A percentile compares a stretch with the other conserved stretches of the same genome.
These are phyloP conservation scores for Syngnathus scovelli DNA, from an alignment of 2,113 vertebrate species.

Conservation along the genomic window DNA sequence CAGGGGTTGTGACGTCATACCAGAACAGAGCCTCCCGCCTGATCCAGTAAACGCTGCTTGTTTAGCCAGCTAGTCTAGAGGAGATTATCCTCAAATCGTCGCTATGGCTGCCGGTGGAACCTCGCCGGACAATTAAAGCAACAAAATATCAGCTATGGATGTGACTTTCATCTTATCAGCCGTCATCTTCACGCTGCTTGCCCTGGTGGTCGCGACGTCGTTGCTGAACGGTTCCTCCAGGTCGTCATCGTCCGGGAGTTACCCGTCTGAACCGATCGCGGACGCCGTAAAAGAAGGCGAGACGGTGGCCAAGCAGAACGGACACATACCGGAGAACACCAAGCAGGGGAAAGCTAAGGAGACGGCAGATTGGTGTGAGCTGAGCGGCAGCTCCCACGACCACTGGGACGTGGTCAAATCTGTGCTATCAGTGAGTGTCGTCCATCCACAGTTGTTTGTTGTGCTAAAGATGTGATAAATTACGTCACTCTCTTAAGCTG, in stretches of 20 bases:
- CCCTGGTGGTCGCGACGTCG: constrained; percentile 58
- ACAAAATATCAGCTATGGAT: constrained; percentile 18
- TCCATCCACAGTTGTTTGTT: not conserved
- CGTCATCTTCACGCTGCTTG: constrained; percentile 60
- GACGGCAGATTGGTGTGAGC: constrained; percentile 48
- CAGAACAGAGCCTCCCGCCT: constrained; percentile 10
- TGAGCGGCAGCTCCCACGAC: constrained; percentile 57
- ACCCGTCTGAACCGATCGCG: constrained; percentile 14
- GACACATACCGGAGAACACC: constrained; percentile 17
- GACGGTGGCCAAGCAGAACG: constrained; percentile 31
- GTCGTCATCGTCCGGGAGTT: constrained; percentile 14
- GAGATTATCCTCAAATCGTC: constrained; percentile 22
- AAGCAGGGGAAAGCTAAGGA: constrained; percentile 2
- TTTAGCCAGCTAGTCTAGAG: constrained; percentile 26
- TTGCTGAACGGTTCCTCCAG: constrained; percentile 42
- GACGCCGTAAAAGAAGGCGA: constrained; percentile 8
- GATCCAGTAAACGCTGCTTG: constrained; percentile 16
- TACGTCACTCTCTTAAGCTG: constrained; percentile 28
- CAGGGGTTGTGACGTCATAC: constrained; percentile 47
- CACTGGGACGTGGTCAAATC: constrained; percentile 67
- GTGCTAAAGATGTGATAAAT: not conserved
- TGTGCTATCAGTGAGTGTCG: constrained; percentile 52
- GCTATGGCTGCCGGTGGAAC: not conserved
- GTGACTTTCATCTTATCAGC: constrained; percentile 44
- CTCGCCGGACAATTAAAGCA: not conserved